Conservation (phyloP, 2,888 invertebrate species). For the Meloe dianella region DNA sequence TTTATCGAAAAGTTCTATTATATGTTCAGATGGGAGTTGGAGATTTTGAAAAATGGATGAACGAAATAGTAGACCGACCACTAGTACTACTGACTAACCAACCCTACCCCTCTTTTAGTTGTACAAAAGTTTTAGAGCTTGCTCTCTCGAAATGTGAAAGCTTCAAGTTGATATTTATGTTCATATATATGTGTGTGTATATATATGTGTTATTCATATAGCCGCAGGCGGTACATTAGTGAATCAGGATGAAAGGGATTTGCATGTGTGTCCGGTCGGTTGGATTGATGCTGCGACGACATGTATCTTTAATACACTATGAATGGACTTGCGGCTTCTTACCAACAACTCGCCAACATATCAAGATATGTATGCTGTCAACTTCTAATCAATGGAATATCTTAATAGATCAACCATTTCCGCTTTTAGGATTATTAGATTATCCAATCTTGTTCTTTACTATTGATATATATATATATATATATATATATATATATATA, state of each 20-base stretch:
- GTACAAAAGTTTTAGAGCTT: neutral
- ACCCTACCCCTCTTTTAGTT: neutral
- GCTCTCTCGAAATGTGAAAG: slow-evolving; percentile 25
- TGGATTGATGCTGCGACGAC: slow-evolving; percentile 35
- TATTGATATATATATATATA: neutral
- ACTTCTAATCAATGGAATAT: slow-evolving; percentile 15
- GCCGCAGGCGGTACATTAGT: slow-evolving; percentile 41
- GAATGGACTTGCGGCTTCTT: slow-evolving; percentile 42
- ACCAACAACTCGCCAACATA: slow-evolving; percentile 27
- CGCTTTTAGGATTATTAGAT: neutral
- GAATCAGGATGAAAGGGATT: slow-evolving; percentile 43
- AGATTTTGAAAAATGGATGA: slow-evolving; percentile 23
- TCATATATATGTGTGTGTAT: slow-evolving; percentile 21
- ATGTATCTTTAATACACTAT: slow-evolving; percentile 37
- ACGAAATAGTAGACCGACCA: slow-evolving; percentile 27
- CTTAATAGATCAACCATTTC: slow-evolving; percentile 11
- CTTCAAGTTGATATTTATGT: slow-evolving; percentile 40
- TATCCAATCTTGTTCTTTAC: neutral
- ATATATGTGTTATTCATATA: slow-evolving; percentile 36
- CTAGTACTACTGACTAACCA: neutral
- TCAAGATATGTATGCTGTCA: slow-evolving; percentile 24
- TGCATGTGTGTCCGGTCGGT: slow-evolving; percentile 43
- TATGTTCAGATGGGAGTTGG: neutral
- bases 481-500: neutral
- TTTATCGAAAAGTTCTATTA: neutral